These are phyloP conservation scores for Anorthoa munda DNA, from an alignment of 2,888 invertebrate genomes.

Conservation along the genomic window DNA sequence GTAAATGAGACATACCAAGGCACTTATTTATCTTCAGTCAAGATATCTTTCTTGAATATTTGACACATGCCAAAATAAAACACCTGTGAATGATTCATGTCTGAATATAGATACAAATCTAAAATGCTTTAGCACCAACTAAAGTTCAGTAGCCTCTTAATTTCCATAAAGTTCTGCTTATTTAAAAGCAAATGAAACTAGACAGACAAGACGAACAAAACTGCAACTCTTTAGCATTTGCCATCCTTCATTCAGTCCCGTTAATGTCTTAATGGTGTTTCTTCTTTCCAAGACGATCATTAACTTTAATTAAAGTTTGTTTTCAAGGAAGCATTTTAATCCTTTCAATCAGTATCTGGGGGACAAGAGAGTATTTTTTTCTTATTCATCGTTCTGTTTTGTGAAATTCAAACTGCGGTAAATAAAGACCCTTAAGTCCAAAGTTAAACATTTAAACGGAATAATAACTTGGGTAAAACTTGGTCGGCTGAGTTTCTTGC, in stretches of 20 bases:
- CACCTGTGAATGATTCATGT: constrained; percentile 6
- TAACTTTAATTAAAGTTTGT: constrained; percentile 26
- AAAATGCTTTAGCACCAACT: constrained; percentile 8
- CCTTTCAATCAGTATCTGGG: constrained; percentile 18
- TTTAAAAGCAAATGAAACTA: constrained; percentile 39
- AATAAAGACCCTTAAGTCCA: constrained; percentile 48
- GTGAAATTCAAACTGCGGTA: constrained; percentile 47
- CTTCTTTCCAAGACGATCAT: constrained; percentile 28
- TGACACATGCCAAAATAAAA: constrained; percentile 11
- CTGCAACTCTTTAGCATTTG: constrained; percentile 34
- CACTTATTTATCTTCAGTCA: constrained; percentile 25
- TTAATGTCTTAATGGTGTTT: constrained; percentile 43
- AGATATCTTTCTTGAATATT: constrained; percentile 17
- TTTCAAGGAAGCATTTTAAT: constrained; percentile 18
- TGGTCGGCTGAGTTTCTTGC: constrained; percentile 43
- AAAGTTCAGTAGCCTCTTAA: constrained; percentile 17
- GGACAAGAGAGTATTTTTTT: constrained; percentile 14
- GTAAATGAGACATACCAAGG: constrained; percentile 18
- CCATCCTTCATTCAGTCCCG: constrained; percentile 39
- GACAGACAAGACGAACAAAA: constrained; percentile 29
- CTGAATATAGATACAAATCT: constrained; percentile 3
- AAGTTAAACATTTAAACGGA: constrained; percentile 57
- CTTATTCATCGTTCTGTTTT: constrained; percentile 36
- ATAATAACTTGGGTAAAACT: constrained; percentile 52
- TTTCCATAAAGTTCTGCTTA: constrained; percentile 23